Evolutionary conservation across 1,140 invertebrate genomes (phyloP), one percentile per base, ranked within the genome.

Genomic region (Penaeus chinensis): DNA sequence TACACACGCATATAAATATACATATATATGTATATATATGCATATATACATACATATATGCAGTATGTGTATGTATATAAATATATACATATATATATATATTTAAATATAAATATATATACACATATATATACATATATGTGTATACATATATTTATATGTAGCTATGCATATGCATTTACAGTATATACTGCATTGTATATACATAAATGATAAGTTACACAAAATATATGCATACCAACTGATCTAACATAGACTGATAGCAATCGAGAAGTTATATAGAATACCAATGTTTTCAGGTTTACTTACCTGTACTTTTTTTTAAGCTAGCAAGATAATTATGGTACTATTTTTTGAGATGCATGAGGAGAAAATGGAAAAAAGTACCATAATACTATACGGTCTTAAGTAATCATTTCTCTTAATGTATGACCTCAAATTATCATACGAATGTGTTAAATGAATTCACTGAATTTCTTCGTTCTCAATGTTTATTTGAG

Each of bases 71-170:
- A 69, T 69, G 7, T 69, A 69, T 69, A 69, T 47, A 69, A 4
- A 69, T 69, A 69, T 69, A 69, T 69, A 69, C 7, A 19, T 69
- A 69, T 69, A 69, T 69, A 69, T 69, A 69, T 69, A 69, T 47
- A 69, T 69, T 4, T 71, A 71, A n/a, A 19, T 71, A 71, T 71
- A 71, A n/a, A 71, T 71, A 71, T 71, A 71, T 71, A 71, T 71
- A 71, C 11, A 71, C 16, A 71, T 71, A 71, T 71, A 19, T 71
- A 71, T 71, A 71, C 22, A 71, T 71, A 54, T 54, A 54, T 71
- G 22, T 71, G 18, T 19, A 71, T 71, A 71, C 18, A 71, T 71
- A 71, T 71, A 71, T 71, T 16, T 71, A 71, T 22, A 71, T 71
- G 18, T 24, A 71, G 10, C 10, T 71, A 71, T 71, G 18, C 18